Evolutionary conservation across 1,140 invertebrate genomes (phyloP), one percentile per base, ranked within the genome.

Genomic region (Euwallacea fornicatus): DNA sequence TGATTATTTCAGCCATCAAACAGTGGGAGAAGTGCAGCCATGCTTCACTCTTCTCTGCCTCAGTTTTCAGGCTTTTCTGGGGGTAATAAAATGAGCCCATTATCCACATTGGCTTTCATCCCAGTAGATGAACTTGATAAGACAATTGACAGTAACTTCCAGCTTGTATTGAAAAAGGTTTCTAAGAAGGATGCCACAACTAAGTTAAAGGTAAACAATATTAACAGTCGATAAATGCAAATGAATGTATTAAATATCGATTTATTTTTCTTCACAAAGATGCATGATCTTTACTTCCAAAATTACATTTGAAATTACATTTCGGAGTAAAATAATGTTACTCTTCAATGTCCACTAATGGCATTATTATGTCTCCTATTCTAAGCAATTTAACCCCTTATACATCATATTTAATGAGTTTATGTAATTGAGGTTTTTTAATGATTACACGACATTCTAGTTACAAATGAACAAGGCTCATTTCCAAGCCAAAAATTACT

Each of bases 101-200:
- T 89, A 55, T 66, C 86, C 89, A 56, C 81, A 86, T 71, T 83
- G 86, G 66, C 65, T 10, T 42, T 66, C 42, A 74, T 80, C 82
- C 66, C 69, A 77, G 77, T 82, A 71, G 77, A 84, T 59, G 88
- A 88, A 64, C 77, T 86, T 53, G 88, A 88, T 71, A 81, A 83
- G 6, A 84, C 82, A 67, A 81, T 90, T n/a, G 85, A 87, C 77
- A 81, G 85, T 13, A 85, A 85, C 76, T 87, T 89, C 77, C 87
- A 89, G 76, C 76, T 91, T 7, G 84, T 88, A 42, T 80, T 92
- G 13, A 90, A 90, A 68, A 92, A 92, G 83, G 86, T 96, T 82
- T 88, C 86, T 21, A 97, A 97, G 80, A 94, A 93, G 80, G 93
- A 96, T 87, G 82, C 87, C 4, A 89, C 88, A 1, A 97, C 94